A percentile compares a stretch with the other conserved stretches of the same genome.
phyloP scores from a whole-genome alignment of 2,888 invertebrate species.

The Athetis lepigone region DNA sequence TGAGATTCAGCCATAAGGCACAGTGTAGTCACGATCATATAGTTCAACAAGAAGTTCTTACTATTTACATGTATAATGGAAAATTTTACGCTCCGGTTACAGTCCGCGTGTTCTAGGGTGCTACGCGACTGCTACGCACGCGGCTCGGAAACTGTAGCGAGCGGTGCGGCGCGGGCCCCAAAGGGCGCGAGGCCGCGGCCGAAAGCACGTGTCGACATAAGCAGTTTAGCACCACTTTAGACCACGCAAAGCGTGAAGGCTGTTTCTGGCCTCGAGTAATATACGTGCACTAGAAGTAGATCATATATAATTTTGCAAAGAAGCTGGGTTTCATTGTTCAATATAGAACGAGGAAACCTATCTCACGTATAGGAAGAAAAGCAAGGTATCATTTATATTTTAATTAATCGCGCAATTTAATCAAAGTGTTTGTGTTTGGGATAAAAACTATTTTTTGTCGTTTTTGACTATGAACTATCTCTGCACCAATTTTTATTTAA shows the following conservation, averaged over 20 bases:
- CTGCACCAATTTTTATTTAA: too few species aligned
- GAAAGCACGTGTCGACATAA: slow-evolving; percentile 45
- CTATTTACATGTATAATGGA: neutral
- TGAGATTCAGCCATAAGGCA: neutral
- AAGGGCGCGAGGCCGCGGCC: slow-evolving; percentile 44
- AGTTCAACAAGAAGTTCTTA: too few species aligned
- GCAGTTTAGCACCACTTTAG: slow-evolving; percentile 25
- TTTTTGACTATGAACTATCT: too few species aligned
- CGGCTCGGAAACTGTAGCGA: slow-evolving; percentile 35
- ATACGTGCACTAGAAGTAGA: slow-evolving; percentile 8
- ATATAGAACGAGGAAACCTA: slow-evolving; percentile 1
- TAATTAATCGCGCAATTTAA: neutral
- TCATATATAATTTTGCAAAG: neutral
- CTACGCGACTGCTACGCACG: slow-evolving; percentile 49
- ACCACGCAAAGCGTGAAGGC: slow-evolving; percentile 27
- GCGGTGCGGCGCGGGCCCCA: slow-evolving; percentile 37
- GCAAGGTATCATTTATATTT: neutral
- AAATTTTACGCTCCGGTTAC: slow-evolving; percentile 37
- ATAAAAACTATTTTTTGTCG: neutral
- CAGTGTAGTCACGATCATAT: too few species aligned
- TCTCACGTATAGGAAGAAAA: neutral
- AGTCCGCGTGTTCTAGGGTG: slow-evolving; percentile 26
- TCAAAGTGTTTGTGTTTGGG: neutral
- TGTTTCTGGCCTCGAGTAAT: slow-evolving; percentile 4
- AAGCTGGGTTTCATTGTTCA: neutral